Evolutionary conservation across 92 coral and sea anemone species (phyloP), one percentile per base, ranked within the genome.

Genomic region (Zoanthus sociatus): DNA sequence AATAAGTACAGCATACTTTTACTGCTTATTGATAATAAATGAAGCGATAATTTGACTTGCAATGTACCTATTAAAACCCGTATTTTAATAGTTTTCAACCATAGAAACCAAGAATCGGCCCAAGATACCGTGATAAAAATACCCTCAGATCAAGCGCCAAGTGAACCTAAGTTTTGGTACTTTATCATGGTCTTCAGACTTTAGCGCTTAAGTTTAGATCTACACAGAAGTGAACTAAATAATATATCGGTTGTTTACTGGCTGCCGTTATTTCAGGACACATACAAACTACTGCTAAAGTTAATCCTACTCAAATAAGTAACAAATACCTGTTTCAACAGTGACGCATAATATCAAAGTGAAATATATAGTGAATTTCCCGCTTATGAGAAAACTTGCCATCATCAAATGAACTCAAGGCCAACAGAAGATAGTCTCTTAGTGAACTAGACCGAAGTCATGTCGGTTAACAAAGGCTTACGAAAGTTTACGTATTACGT

Each of bases 301-400:
- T 8, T 31, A 53, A 67, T 4, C 17, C 9, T 8, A 13, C 58
- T 9, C 10, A 50, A 77, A 50, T 21, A 56, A 37, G 18, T 21
- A 16, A 63, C 15, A 8, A 73, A 18, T 67, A 81, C 85, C 85
- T 81, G 85, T 64, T 81, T 53, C 46, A 20, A 81, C 15, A 56
- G 60, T 21, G 26, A 20, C 20, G 54, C 7, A 81, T 42, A 81
- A 44, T 9, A 21, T 11, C 30, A 81, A 63, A 12, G 30, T 3
- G 63, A 81, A 8, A 12, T 32, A 18, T 42, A 81, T 75, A 16
- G 12, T 51, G 3, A 37, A 17, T 45, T 11, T 81, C 11, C 6
- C 66, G 61, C 26, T 18, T n/a, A 18, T 12, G 31, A 45, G 61
- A 48, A 16, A 42, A 64, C 17, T 50, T 12, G 44, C 75, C 85